Evolutionary conservation across 2,888 invertebrate genomes (phyloP).

Genomic region (Chalcis sispes): DNA sequence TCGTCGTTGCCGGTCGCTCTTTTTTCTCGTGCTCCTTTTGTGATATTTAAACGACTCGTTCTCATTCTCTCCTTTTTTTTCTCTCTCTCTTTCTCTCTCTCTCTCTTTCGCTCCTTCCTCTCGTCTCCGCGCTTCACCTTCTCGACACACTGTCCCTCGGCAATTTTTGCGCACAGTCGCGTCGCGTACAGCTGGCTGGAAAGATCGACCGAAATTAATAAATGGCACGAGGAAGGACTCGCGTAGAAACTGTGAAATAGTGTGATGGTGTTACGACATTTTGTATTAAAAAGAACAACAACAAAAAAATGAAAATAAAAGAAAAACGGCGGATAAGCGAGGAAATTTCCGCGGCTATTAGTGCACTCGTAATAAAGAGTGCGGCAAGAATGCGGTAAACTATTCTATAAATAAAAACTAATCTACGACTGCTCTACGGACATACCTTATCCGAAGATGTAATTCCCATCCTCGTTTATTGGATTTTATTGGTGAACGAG

Average conservation of each 20-base stretch:
- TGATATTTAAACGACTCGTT: too few species aligned
- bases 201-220: background rate
- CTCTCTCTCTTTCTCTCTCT: background rate
- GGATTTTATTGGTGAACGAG: too few species aligned
- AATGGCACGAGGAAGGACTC: background rate
- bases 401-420: constrained; percentile 29
- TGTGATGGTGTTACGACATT: constrained; percentile 1
- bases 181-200: background rate
- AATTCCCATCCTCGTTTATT: background rate
- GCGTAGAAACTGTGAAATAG: constrained; percentile 11
- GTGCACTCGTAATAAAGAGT: constrained; percentile 9
- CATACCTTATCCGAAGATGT: background rate
- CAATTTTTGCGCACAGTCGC: too few species aligned
- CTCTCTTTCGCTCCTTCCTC: background rate
- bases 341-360: background rate
- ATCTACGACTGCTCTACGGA: background rate
- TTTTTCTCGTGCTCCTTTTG: too few species aligned
- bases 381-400: constrained; percentile 35
- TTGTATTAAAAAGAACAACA: too few species aligned
- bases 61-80: background rate
- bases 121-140: background rate
- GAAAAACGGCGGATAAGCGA: too few species aligned
- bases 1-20: too few species aligned
- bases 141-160: too few species aligned
- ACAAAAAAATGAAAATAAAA: background rate